phyloP scores from a whole-genome alignment of 2,888 invertebrate species.

The Resseliella maxima region DNA sequence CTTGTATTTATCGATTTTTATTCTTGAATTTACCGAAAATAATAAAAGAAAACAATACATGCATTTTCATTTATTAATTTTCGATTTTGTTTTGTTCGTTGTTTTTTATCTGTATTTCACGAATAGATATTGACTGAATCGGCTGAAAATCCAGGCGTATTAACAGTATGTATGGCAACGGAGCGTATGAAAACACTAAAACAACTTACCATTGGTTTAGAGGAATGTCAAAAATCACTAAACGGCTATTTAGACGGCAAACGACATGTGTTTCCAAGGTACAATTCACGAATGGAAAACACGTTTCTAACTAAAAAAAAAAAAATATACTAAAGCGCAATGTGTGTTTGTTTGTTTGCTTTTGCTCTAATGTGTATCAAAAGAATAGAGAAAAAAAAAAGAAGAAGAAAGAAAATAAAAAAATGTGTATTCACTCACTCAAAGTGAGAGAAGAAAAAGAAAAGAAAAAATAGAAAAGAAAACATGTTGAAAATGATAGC shows the following conservation, averaged over 20 bases:
- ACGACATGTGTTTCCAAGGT: slow-evolving; percentile 81
- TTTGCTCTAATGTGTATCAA: no score
- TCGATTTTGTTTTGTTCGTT: neutral
- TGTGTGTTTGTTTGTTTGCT: no score
- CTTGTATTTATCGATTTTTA: neutral
- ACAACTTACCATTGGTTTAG: slow-evolving; percentile 78
- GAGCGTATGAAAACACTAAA: slow-evolving; percentile 83
- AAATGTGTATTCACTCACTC: no score
- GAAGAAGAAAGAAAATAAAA: neutral
- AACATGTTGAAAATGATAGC: neutral
- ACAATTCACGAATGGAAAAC: neutral
- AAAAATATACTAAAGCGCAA: neutral
- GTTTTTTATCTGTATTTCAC: neutral
- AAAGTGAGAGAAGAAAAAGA: neutral
- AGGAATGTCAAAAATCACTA: slow-evolving; percentile 90
- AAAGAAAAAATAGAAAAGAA: neutral
- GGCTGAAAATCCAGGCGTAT: slow-evolving; percentile 81
- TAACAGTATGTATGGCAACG: slow-evolving; percentile 79
- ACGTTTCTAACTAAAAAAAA: neutral
- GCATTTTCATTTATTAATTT: slow-evolving; percentile 1
- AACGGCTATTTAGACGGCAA: slow-evolving; percentile 91
- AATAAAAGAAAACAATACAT: neutral
- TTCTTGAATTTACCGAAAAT: neutral
- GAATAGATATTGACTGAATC: slow-evolving; percentile 86
- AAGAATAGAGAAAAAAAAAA: neutral